Base-by-base conservation (phyloP, 2,113 vertebrate genomes). In the Piaya cayana region DNA sequence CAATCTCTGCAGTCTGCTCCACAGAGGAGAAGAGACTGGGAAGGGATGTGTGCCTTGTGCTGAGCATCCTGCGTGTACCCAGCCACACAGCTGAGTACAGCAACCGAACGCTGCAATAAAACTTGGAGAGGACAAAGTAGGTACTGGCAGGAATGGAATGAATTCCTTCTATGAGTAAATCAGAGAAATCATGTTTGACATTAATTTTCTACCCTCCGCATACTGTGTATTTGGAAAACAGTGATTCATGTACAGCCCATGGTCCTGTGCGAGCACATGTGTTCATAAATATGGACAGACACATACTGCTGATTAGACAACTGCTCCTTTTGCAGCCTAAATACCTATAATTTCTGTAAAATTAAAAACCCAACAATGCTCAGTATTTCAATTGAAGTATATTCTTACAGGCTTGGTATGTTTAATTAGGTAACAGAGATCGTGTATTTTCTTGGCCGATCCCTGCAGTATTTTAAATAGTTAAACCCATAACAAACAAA, bases 121-220 rank as follows among this genome's bases (percentile, higher is more conserved):
- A 93, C 74, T 64, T 19, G 1, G 17, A 70, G 95, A 97, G 91
- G 96, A 97, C 97, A 97, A 96, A 98, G 97, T 91, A 84, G 69
- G 63, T 90, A 79, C 62, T 88, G 88, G 45, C 85, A 80, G 75
- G 47, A 92, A 92, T 18, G 83, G 67, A 80, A 82, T 21, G 6
- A 88, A 93, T 60, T 89, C 94, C 95, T 77, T 79, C 94, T 87
- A 95, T 4, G 15, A 97, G 91, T 90, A 96, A 96, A 97, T 97
- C 97, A 97, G 96, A 97, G 92, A 94, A 95, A 95, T 90, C 96
- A 55, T 42, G 90, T 92, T 95, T 95, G 96, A 96, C 96, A 95
- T 94, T 96, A 88, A 92, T 96, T 97, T 96, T 93, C 95, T 83
- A n/a, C 75, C 80, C 78, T 97, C 83, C 37, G 32, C 81, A 94